Conservation (phyloP, 2,888 invertebrate species). For the Agriopis leucophaearia region DNA sequence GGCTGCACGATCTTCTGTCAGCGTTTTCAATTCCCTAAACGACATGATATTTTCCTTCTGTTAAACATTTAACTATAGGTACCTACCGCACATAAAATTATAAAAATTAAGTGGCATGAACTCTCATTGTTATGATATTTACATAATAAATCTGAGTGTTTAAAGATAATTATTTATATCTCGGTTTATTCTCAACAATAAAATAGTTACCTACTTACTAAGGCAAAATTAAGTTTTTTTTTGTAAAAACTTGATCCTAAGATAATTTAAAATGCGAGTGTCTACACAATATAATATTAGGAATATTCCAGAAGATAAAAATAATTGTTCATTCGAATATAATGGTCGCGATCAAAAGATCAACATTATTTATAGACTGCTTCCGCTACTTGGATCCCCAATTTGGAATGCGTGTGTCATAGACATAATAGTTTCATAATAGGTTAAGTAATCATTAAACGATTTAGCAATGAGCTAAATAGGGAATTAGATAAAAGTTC, state of each 20-base stretch:
- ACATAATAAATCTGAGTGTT: not conserved
- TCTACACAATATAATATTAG: not conserved
- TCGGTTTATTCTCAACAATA: not conserved
- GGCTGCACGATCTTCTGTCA: no score
- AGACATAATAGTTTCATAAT: conserved; percentile 12
- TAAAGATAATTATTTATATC: not conserved
- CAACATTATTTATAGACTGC: conserved; percentile 27
- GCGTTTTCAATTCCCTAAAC: no score
- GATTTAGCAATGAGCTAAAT: not conserved
- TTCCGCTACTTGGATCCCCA: conserved; percentile 32
- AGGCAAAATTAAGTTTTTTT: not conserved
- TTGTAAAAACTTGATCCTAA: not conserved
- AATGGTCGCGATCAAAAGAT: conserved; percentile 25
- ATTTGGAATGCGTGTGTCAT: conserved; percentile 25
- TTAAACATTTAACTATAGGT: no score
- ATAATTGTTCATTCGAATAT: not conserved
- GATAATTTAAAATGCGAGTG: not conserved
- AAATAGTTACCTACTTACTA: not conserved
- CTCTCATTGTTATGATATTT: not conserved
- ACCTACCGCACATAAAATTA: not conserved
- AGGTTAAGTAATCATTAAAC: conserved; percentile 18
- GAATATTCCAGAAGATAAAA: conserved; percentile 13
- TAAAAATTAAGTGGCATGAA: not conserved
- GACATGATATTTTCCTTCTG: no score
- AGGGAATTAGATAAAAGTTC: not conserved